Percentiles rank a stretch among this genome's conserved stretches.
These are phyloP conservation scores for Stigmatopora argus DNA, from an alignment of 2,113 vertebrate genomes.

Conservation along the genomic window DNA sequence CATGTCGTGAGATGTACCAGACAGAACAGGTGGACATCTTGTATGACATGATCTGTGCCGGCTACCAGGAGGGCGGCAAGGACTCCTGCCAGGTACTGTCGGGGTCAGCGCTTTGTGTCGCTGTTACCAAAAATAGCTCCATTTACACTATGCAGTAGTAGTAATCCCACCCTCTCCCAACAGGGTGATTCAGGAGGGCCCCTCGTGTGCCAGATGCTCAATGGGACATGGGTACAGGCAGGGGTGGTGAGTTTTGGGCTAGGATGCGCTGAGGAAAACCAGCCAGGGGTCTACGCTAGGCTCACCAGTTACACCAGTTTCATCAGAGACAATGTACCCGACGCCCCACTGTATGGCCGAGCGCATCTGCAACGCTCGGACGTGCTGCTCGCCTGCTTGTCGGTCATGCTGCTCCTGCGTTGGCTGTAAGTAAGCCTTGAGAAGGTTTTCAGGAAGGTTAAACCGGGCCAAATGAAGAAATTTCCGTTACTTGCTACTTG, in stretches of 20 bases:
- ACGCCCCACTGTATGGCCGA: conserved; percentile 48
- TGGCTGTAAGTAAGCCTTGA: conserved; percentile 35
- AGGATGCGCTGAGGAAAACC: conserved; percentile 60
- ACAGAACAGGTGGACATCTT: conserved; percentile 54
- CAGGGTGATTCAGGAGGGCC: conserved; percentile 77
- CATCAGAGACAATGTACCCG: conserved; percentile 45
- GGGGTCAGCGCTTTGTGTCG: conserved; percentile 18
- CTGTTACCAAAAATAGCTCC: conserved; percentile 15
- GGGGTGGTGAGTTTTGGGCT: conserved; percentile 74
- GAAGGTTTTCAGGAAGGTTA: not conserved
- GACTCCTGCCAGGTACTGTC: conserved; percentile 75
- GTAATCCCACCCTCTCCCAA: not conserved
- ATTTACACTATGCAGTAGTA: not conserved
- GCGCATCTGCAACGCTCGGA: conserved; percentile 32
- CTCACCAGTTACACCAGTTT: conserved; percentile 60
- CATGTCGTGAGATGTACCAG: conserved; percentile 67
- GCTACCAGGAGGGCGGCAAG: conserved; percentile 61
- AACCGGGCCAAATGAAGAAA: conserved; percentile 22
- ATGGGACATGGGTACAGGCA: conserved; percentile 71
- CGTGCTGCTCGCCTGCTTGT: conserved; percentile 39
- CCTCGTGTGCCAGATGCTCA: conserved; percentile 64
- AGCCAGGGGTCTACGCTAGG: conserved; percentile 69
- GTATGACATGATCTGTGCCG: conserved; percentile 73
- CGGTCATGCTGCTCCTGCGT: conserved; percentile 35
- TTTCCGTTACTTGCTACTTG: conserved; percentile 8